These are phyloP conservation scores for Vanessa tameamea DNA, from an alignment of 1,140 invertebrate species.

Conservation along the genomic window DNA sequence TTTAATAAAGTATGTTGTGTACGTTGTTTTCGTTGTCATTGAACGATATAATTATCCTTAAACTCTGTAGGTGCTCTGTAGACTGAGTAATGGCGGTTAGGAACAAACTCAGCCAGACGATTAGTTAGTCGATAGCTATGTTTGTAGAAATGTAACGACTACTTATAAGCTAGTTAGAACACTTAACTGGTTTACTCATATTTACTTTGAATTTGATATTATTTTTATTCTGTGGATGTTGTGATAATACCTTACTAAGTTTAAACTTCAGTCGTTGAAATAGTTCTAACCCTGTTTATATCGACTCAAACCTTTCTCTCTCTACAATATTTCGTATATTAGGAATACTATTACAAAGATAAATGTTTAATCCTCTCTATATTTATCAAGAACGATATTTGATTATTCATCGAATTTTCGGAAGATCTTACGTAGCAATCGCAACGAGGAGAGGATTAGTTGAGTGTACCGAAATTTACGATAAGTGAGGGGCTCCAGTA, in stretches of 20 bases:
- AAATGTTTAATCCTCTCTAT: not conserved
- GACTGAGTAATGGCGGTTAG: constrained; percentile 18
- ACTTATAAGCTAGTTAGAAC: not conserved
- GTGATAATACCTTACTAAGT: no score
- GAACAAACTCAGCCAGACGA: constrained; percentile 18
- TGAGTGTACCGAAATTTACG: constrained; percentile 29
- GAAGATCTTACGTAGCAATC: constrained; percentile 6
- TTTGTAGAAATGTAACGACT: constrained; percentile 5
- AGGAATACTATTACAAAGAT: not conserved
- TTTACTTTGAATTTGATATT: no score
- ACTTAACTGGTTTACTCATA: not conserved
- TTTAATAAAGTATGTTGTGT: not conserved
- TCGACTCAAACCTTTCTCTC: no score
- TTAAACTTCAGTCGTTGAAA: no score
- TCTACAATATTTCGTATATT: no score
- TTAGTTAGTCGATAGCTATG: constrained; percentile 19
- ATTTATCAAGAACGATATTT: constrained; percentile 3
- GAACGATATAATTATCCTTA: constrained; percentile 8
- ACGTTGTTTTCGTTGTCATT: not conserved
- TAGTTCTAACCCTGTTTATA: no score
- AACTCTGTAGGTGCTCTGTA: constrained; percentile 13
- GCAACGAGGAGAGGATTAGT: constrained; percentile 19
- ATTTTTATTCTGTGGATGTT: no score
- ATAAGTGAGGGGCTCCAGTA: constrained; percentile 13
- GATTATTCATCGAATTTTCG: constrained; percentile 12